Conservation (phyloP, 2,888 invertebrate genomes). For the Elgonia sp. region DNA sequence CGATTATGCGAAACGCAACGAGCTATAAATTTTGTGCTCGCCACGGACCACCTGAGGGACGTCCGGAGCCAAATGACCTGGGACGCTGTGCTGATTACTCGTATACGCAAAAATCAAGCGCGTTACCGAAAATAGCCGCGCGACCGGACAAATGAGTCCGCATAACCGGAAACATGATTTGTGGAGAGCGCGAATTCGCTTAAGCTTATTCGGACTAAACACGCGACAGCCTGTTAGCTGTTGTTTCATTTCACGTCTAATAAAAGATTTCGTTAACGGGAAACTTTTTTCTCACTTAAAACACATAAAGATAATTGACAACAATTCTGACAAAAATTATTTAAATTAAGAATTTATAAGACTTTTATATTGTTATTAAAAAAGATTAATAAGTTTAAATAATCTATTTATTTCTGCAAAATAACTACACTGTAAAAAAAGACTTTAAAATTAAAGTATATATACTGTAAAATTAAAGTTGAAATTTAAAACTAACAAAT, state of each 20-base stretch:
- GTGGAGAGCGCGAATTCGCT: constrained; percentile 55
- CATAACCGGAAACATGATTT: constrained; percentile 66
- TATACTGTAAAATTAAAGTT: too few species aligned
- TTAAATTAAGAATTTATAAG: too few species aligned
- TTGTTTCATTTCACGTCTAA: constrained; percentile 34
- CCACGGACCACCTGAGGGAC: constrained; percentile 69
- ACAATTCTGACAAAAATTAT: too few species aligned
- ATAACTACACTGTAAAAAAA: too few species aligned
- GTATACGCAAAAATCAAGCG: constrained; percentile 65
- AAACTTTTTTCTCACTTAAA: background rate
- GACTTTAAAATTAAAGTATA: too few species aligned
- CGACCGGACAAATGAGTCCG: constrained; percentile 59
- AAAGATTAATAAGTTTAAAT: too few species aligned
- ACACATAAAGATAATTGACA: background rate
- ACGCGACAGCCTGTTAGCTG: background rate
- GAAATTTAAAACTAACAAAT: too few species aligned
- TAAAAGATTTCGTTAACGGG: constrained; percentile 26
- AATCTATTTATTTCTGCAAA: too few species aligned
- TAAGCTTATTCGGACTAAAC: constrained; percentile 53
- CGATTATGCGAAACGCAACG: constrained; percentile 70
- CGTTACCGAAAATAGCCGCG: constrained; percentile 51
- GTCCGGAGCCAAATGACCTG: constrained; percentile 55
- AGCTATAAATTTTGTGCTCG: constrained; percentile 63
- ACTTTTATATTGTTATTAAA: too few species aligned
- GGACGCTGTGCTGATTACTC: constrained; percentile 63